These are phyloP conservation scores for Suncus etruscus DNA, from an alignment of 2,113 vertebrate genomes.

Conservation along the genomic window DNA sequence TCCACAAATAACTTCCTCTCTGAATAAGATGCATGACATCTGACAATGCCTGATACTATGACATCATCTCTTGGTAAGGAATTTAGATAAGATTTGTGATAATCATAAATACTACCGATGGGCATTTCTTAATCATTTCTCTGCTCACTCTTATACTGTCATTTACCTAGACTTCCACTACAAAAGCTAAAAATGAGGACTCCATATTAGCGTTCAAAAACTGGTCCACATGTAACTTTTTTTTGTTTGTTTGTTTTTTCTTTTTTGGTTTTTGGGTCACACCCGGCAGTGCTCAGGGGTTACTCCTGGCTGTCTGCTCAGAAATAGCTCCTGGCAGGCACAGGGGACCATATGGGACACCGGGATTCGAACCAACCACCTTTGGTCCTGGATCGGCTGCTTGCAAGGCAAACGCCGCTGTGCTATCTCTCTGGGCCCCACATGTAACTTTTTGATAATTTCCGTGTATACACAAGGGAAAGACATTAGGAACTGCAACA, in stretches of 20 bases:
- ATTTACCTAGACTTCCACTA: slow-evolving; percentile 16
- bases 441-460: too few species aligned
- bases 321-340: too few species aligned
- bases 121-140: slow-evolving; percentile 36
- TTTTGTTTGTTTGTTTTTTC: too few species aligned
- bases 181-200: background rate
- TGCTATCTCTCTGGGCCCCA: too few species aligned
- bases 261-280: too few species aligned
- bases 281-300: too few species aligned
- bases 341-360: too few species aligned
- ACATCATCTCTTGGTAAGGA: slow-evolving; percentile 32
- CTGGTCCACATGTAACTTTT: slow-evolving; percentile 29
- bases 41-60: background rate
- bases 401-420: too few species aligned
- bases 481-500: background rate
- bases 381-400: too few species aligned
- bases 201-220: slow-evolving; percentile 30
- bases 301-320: too few species aligned
- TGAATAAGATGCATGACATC: slow-evolving; percentile 37
- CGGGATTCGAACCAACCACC: too few species aligned
- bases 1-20: slow-evolving; percentile 35
- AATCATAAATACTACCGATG: background rate
- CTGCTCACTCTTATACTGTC: background rate
- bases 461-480: background rate
- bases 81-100: slow-evolving; percentile 38